Base-by-base conservation (phyloP, 2,797 vertebrate species). In the Danionella dracula region DNA sequence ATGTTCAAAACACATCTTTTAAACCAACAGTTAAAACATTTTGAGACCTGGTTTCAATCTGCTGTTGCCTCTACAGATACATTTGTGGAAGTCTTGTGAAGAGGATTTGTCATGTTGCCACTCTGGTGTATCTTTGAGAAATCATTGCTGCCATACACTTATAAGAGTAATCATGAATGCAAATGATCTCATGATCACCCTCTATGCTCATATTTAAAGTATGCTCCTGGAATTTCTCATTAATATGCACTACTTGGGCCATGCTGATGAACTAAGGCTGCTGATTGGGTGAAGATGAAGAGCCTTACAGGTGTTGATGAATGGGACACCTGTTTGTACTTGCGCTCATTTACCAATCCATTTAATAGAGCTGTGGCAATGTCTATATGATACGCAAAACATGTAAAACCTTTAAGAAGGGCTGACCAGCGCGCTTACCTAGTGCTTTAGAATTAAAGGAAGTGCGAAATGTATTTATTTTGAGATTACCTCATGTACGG, bases 321-420 rank as follows among this genome's bases (percentile, higher is more conserved):
- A 67, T n/a, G 64, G 82, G 82, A 83, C 89, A 90, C 87, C 86
- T 90, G 87, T 87, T 88, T 79, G 79, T 84, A 88, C 85, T 87
- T 90, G 87, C 89, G 87, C 83, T 89, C 84, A 82, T 86, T 85
- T 84, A 84, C 82, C 87, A 86, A 88, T 89, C 87, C 84, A 80
- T 89, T 89, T 88, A 87, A 82, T 80, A 66, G 78, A 86, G 79
- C 86, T 76, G 82, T 82, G 66, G 85, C 79, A 76, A 79, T 63
- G 53, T 82, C 86, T 74, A 82, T 76, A 76, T 86, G 84, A 84
- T 71, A 67, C 46, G 66, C 59, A 31, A 45, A 77, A 82, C 75
- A 81, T 77, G 84, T 83, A 84, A 88, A 88, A 82, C 83, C 77
- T 88, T 89, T 81, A 83, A 84, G 73, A 79, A 78, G 83, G 76